Base-by-base conservation (phyloP, 2,113 vertebrate genomes). In the Himantopus leucocephalus region DNA sequence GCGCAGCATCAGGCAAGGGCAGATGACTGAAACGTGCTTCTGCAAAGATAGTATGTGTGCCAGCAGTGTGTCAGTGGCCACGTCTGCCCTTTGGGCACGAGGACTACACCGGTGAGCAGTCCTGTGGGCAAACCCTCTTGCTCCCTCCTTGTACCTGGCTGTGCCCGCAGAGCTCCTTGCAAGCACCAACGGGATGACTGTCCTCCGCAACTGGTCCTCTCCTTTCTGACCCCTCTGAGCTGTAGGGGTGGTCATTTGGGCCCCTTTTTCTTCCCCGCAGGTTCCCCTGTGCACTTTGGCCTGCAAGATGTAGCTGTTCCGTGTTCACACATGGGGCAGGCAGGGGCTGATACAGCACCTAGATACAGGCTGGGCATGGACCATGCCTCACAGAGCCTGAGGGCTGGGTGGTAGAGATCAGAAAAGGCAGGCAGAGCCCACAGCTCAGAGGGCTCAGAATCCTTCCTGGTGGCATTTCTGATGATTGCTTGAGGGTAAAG, bases 31-130 rank as follows among this genome's bases (percentile, higher is more conserved):
- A 85, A 53, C 1, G 7, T 41, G 30, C 52, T 63, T 76, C 85
- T 72, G 12, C 48, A 35, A 68, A 50, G 71, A 35, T 15, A 0
- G 1, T 18, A 9, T 0, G 0, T 32, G 67, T 50, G n/a, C 23
- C 83, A 88, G 83, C 2, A 3, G n/a, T 27, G 43, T 47, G 29
- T 22, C 56, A 29, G 32, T 43, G 64, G 35, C 71, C 45, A 59
- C 3, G 0, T 55, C 24, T 77, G 55, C 21, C 43, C n/a, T 67
- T 66, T 0, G 0, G 30, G 18, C 27, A 39, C 52, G 55, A 74
- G 9, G 35, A 22, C 20, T 22, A 10, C 17, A 13, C 0, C 0
- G 2, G 21, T 16, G 7, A 91, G 14, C 62, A 8, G 27, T 29
- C 19, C 47, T 4, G 1, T 6, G 19, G 35, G 27, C 34, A 88